Percentiles rank a stretch among this genome's conserved stretches.
Conservation (phyloP, 2,888 invertebrate species). For the Desoria tigrina region DNA sequence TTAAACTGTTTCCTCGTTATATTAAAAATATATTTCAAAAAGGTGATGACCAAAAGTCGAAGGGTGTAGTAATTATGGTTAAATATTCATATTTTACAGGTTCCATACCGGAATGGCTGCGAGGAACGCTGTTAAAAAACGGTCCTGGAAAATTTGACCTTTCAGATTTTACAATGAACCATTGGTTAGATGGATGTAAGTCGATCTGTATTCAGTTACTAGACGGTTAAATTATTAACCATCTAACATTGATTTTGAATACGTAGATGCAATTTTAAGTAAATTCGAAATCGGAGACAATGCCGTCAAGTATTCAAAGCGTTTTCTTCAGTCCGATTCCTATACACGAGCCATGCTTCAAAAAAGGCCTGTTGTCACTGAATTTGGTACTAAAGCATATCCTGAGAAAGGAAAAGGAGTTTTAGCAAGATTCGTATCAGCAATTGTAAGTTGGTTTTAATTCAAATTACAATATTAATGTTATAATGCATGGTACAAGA, state of each 20-base stretch:
- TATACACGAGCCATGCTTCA: constrained; percentile 58
- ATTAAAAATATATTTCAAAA: too few relatives aligned
- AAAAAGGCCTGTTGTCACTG: constrained; percentile 58
- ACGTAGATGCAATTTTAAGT: constrained; percentile 57
- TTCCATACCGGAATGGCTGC: constrained; percentile 56
- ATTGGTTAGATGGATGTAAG: constrained; percentile 40
- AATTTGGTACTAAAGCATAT: constrained; percentile 57
- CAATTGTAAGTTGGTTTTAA: constrained; percentile 52
- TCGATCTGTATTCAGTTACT: neutral
- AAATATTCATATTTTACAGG: constrained; percentile 58
- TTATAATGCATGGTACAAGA: too few relatives aligned
- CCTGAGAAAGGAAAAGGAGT: constrained; percentile 50
- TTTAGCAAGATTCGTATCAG: constrained; percentile 49
- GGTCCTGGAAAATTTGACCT: constrained; percentile 61
- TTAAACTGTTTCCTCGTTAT: too few relatives aligned
- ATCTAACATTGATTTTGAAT: too few relatives aligned
- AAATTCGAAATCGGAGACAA: constrained; percentile 59
- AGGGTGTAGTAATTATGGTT: constrained; percentile 16
- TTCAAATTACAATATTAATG: too few relatives aligned
- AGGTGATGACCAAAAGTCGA: neutral
- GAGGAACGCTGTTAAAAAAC: constrained; percentile 58
- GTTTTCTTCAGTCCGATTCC: constrained; percentile 59
- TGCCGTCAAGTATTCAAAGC: constrained; percentile 55
- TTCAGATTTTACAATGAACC: constrained; percentile 54
- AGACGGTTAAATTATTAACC: neutral